Conservation (phyloP, 2,113 vertebrate genomes). For the Lamprologus callipterus region DNA sequence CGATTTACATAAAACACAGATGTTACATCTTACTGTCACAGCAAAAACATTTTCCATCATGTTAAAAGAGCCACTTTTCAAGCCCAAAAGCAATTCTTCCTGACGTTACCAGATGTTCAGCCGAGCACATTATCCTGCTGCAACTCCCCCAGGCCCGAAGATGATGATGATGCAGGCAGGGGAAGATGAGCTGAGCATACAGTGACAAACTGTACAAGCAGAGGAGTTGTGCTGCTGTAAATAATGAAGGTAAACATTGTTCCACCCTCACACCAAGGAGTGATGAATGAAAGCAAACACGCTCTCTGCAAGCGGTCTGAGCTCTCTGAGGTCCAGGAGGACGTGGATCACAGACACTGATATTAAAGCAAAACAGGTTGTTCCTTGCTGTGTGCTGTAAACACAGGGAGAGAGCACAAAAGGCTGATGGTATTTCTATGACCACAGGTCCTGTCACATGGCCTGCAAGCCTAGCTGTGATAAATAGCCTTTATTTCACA, state of each 20-base stretch:
- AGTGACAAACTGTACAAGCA: not conserved
- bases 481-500: slow-evolving; percentile 44
- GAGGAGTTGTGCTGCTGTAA: not conserved
- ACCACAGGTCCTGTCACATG: slow-evolving; percentile 37
- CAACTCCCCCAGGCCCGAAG: not conserved
- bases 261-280: not conserved
- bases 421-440: slow-evolving; percentile 26
- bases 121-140: not conserved
- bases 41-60: slow-evolving; percentile 28
- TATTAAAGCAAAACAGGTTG: slow-evolving; percentile 8
- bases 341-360: not conserved
- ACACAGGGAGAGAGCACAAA: slow-evolving; percentile 8
- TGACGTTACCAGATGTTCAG: slow-evolving; percentile 48
- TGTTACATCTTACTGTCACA: slow-evolving; percentile 7
- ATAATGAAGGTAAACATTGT: slow-evolving; percentile 6
- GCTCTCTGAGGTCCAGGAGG: not conserved
- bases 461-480: slow-evolving; percentile 23
- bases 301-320: not conserved
- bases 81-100: slow-evolving; percentile 7
- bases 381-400: slow-evolving; percentile 10
- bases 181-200: not conserved
- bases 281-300: not conserved
- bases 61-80: slow-evolving; percentile 27
- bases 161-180: not conserved
- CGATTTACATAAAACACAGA: slow-evolving; percentile 46